These are phyloP conservation scores for Lagopus muta DNA, from an alignment of 2,113 vertebrate species.

Conservation along the genomic window DNA sequence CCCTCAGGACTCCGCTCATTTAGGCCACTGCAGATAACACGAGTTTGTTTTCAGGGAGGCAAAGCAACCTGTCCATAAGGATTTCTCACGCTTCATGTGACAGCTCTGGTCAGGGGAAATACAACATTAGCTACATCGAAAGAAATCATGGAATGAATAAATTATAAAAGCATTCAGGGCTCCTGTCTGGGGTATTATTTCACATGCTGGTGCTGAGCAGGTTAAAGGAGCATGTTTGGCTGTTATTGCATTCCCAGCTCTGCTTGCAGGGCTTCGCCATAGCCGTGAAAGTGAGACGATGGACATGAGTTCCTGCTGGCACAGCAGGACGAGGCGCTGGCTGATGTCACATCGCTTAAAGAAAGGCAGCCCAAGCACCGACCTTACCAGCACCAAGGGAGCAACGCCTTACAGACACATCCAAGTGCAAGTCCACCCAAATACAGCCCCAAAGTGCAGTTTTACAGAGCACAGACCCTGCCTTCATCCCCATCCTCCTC, in stretches of 20 bases:
- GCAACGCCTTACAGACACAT: background rate
- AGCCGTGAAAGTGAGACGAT: constrained; percentile 45
- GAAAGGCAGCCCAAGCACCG: background rate
- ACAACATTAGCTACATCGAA: constrained; percentile 66
- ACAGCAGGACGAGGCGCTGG: background rate
- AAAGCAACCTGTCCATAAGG: constrained; percentile 73
- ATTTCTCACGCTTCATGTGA: constrained; percentile 67
- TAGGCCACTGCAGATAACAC: constrained; percentile 49
- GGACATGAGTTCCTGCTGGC: background rate
- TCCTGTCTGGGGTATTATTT: constrained; percentile 64
- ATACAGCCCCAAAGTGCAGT: background rate
- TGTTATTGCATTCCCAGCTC: constrained; percentile 19
- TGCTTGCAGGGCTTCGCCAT: background rate
- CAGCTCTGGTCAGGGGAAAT: constrained; percentile 58
- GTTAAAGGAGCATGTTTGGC: constrained; percentile 68
- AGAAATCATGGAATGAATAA: constrained; percentile 72
- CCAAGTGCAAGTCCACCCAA: accelerated
- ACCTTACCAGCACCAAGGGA: background rate
- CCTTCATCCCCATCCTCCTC: background rate
- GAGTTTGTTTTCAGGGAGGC: constrained; percentile 56
- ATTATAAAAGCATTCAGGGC: constrained; percentile 67
- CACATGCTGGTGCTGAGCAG: constrained; percentile 7
- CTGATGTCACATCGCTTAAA: background rate
- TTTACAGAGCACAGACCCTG: background rate
- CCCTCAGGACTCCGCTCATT: constrained; percentile 41